Base-by-base conservation (phyloP, 2,888 invertebrate genomes). In the Epirrhoe alternata region DNA sequence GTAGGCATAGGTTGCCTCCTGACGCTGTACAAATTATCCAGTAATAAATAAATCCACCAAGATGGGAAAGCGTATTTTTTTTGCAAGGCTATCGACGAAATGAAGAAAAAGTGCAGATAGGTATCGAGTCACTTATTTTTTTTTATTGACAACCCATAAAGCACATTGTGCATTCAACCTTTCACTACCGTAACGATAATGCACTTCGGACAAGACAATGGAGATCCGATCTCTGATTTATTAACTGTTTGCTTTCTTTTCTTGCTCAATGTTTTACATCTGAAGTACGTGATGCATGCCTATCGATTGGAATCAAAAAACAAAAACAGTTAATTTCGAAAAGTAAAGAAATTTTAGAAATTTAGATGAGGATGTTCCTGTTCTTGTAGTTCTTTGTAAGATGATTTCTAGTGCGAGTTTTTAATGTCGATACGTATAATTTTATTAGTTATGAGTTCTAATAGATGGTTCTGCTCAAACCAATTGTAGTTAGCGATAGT, bases 201-300 rank as follows among this genome's bases (percentile, higher is more conserved):
- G 56, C 59, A 53, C 51, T 61, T 53, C 61, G 62, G 72, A 71
- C 70, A 67, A 69, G 63, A 72, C 72, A 72, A 72, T 72, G 65
- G 71, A 35, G 65, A 57, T 66, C 38, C 59, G 67, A 54, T 69
- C 64, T 57, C 59, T 67, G 64, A 68, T 72, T 67, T 64, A 72
- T 67, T 17, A 66, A 53, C 61, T 65, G 63, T 59, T 58, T 58
- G 50, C 58, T 68, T 62, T 55, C 47, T 67, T 49, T 56, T 65
- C 59, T 59, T 63, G 52, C 55, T 63, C 62, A 59, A 63, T 59
- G 35, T 59, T 62, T 54, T 17, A 55, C 54, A 50, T 33, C 14
- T 53, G 47, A 45, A 59, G 53, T 33, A 53, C 53, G 35, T 17
- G 38, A 62, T 47, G 16, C 47, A 54, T 54, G 35, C 38, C 4